These are phyloP conservation scores for Galaxias olidus DNA, from an alignment of 2,797 vertebrate genomes.

Conservation along the genomic window DNA sequence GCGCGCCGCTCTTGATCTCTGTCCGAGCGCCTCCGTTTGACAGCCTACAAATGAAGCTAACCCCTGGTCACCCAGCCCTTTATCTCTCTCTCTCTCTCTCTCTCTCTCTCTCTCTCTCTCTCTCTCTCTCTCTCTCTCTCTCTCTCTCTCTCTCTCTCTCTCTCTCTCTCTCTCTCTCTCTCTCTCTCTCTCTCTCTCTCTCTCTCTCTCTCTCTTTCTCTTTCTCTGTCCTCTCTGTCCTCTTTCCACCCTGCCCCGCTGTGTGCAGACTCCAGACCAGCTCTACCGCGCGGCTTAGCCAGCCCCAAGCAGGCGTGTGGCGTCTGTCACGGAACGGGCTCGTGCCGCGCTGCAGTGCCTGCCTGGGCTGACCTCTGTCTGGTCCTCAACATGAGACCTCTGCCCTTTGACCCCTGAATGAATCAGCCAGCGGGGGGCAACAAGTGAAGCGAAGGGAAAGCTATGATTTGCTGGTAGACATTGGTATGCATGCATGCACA, in stretches of 20 bases:
- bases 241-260: neutral
- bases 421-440: too few species aligned
- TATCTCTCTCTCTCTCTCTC: neutral
- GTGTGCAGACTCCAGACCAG: slow-evolving; percentile 12
- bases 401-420: too few species aligned
- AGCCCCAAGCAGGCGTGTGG: neutral
- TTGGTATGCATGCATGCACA: too few species aligned
- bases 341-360: too few species aligned
- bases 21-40: slow-evolving; percentile 61
- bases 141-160: neutral
- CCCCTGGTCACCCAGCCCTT: slow-evolving; percentile 54
- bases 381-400: too few species aligned
- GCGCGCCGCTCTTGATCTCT: slow-evolving; percentile 59
- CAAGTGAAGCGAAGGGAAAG: too few species aligned
- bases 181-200: neutral
- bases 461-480: too few species aligned
- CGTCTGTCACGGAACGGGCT: too few species aligned
- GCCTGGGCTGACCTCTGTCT: too few species aligned
- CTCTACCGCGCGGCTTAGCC: slow-evolving; percentile 9
- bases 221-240: too few species aligned
- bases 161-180: slow-evolving; percentile 1
- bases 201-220: neutral
- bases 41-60: slow-evolving; percentile 72
- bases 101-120: neutral
- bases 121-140: neutral